phyloP scores from a whole-genome alignment of 2,113 vertebrate genomes.

The Syngnathus floridae region DNA sequence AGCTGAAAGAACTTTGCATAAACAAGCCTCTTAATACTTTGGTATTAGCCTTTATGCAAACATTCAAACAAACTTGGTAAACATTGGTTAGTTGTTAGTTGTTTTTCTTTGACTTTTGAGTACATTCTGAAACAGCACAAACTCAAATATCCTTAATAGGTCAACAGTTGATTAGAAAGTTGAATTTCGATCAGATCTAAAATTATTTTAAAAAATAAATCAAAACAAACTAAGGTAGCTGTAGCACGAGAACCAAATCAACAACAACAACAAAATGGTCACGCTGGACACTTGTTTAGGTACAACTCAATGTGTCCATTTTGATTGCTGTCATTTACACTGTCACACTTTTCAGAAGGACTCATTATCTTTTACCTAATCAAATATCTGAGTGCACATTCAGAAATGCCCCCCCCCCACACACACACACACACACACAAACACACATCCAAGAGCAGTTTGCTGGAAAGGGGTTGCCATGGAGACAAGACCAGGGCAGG shows the following conservation, averaged over 20 bases:
- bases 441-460: conserved; percentile 54
- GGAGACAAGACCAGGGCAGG: conserved; percentile 61
- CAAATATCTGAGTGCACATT: conserved; percentile 8
- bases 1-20: too few species aligned
- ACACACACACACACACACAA: conserved; percentile 21
- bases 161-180: not conserved
- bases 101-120: too few species aligned
- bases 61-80: too few species aligned
- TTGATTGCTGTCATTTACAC: not conserved
- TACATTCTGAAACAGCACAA: not conserved
- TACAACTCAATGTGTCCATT: not conserved
- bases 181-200: not conserved
- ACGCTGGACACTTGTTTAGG: not conserved
- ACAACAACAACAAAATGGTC: not conserved
- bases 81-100: too few species aligned
- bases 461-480: conserved; percentile 64
- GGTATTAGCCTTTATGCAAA: too few species aligned
- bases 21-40: too few species aligned
- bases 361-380: not conserved
- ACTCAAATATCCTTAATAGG: not conserved
- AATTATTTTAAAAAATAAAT: not conserved
- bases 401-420: conserved; percentile 40
- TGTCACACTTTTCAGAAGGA: not conserved
- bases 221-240: too few species aligned
- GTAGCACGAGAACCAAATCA: too few species aligned